These are phyloP conservation scores for Autographa pulchrina DNA, from an alignment of 2,888 invertebrate genomes.

Conservation along the genomic window DNA sequence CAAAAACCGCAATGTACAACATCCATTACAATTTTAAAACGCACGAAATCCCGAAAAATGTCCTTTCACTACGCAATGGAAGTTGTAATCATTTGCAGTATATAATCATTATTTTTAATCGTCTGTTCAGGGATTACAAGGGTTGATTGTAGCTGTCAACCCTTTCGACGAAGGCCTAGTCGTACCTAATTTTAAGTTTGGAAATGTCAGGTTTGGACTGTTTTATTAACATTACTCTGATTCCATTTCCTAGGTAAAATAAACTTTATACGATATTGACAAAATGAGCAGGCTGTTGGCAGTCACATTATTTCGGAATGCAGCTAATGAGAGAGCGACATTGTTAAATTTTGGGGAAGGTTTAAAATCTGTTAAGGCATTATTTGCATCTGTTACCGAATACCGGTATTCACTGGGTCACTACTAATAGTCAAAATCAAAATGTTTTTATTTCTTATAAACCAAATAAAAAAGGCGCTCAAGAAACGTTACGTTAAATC, in stretches of 20 bases:
- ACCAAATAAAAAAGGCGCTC: too few relatives aligned
- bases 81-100: background rate
- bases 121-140: conserved; percentile 36
- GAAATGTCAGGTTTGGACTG: background rate
- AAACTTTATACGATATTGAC: background rate
- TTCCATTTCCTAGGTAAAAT: background rate
- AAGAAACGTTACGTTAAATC: too few relatives aligned
- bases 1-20: conserved; percentile 12
- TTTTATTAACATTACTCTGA: background rate
- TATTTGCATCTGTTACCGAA: too few relatives aligned
- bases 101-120: conserved; percentile 53
- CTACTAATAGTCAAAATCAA: too few relatives aligned
- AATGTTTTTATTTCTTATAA: too few relatives aligned
- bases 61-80: conserved; percentile 15
- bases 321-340: too few relatives aligned
- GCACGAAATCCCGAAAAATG: background rate
- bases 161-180: background rate
- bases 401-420: too few relatives aligned
- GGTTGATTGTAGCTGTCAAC: conserved; percentile 24
- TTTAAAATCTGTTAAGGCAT: too few relatives aligned
- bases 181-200: background rate
- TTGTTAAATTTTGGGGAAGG: too few relatives aligned
- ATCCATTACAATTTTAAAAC: conserved; percentile 17
- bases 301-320: too few relatives aligned
- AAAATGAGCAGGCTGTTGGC: background rate